Base-by-base conservation (phyloP, 1,140 invertebrate genomes). In the Octopus sinensis region DNA sequence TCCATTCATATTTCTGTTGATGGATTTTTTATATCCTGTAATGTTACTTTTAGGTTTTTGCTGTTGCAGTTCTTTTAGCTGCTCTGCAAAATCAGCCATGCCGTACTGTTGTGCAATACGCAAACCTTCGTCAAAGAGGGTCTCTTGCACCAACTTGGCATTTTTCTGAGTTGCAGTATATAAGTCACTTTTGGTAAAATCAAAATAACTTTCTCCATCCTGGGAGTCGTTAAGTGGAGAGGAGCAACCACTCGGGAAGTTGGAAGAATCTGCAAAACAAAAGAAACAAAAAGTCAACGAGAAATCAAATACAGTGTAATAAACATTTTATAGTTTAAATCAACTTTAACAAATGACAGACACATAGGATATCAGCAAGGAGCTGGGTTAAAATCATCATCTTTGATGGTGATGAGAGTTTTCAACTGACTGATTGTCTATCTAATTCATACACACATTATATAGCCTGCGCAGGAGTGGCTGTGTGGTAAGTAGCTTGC, bases 41-140 rank as follows among this genome's bases (percentile, higher is more conserved):
- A 78, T 79, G 53, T 56, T 53, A 30, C 62, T 76, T 53, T 62
- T 76, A 10, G 76, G 51, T 53, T 81, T 4, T 78, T 79, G 71
- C 56, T 71, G 54, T 62, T 88, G 86, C 81, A 90, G 76, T 6
- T 85, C 84, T 54, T 86, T 87, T 2, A 90, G 82, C 83, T 90
- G 88, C 79, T 87, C 79, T 9, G 88, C 89, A 82, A 90, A 90
- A 62, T 89, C 89, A 4, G 86, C 84, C 84, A 90, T 87, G n/a
- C 89, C 89, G 75, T 89, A 90, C 81, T 90, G 89, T 77, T 89
- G 87, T 4, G 89, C 89, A 82, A 90, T 89, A 54, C 89, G 82
- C 52, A 90, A 82, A 13, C 89, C 89, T 83, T 90, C 89, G 78
- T 90, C 89, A 84, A 90, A 89, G 6, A 90, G 82, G 5, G 88